Evolutionary conservation across 1,140 invertebrate genomes (phyloP).

Genomic region (Thrips palmi): DNA sequence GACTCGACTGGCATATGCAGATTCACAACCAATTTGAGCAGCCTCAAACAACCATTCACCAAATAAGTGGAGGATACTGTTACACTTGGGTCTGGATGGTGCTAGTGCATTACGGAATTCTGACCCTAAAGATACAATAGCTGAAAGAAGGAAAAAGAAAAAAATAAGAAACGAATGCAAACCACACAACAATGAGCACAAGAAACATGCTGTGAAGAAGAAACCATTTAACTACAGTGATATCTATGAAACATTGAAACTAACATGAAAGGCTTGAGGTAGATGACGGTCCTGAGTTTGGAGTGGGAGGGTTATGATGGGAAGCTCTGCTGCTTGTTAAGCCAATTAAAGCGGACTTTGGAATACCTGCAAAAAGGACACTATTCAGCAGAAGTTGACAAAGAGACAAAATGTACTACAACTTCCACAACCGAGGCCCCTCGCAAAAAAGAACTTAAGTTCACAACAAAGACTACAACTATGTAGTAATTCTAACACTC

Average conservation of each 20-base stretch:
- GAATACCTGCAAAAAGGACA: conserved; percentile 37
- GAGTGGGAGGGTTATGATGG: conserved; percentile 39
- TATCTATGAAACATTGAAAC: conserved; percentile 14
- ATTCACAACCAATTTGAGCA: conserved; percentile 62
- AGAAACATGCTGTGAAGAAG: neutral
- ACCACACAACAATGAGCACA: neutral
- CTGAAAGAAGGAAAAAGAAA: conserved; percentile 18
- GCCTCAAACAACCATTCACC: conserved; percentile 95
- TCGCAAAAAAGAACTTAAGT: no score
- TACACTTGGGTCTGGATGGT: conserved; percentile 67
- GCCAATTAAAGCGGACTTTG: conserved; percentile 58
- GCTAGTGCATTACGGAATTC: conserved; percentile 31
- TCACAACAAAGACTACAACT: no score
- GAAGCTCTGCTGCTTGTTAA: conserved; percentile 45
- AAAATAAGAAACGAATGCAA: no score
- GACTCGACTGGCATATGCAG: conserved; percentile 13
- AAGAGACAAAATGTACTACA: no score
- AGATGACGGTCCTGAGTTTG: conserved; percentile 47
- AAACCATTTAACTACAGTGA: conserved; percentile 3
- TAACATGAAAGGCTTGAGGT: conserved; percentile 44
- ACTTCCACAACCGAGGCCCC: no score
- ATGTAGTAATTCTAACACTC: no score
- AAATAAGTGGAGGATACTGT: conserved; percentile 87
- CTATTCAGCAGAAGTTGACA: no score
- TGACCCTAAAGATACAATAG: conserved; percentile 30